phyloP scores from a whole-genome alignment of 2,113 vertebrate genomes.

The Sphaerodactylus townsendi region DNA sequence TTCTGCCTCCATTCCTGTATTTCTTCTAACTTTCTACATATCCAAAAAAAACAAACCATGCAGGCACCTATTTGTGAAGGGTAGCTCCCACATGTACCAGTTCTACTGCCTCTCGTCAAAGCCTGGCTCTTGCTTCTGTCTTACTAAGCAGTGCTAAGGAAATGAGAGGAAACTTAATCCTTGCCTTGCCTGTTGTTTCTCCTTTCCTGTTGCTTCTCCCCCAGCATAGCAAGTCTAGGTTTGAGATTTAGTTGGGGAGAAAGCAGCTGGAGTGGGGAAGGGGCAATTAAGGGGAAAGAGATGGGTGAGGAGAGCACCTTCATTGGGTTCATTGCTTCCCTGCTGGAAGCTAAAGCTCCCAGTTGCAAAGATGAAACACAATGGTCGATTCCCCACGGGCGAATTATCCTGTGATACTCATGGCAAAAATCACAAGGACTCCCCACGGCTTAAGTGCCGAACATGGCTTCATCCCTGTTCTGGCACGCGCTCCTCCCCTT shows the following conservation, averaged over 20 bases:
- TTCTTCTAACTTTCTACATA: not conserved
- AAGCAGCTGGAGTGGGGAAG: no score
- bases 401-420: no score
- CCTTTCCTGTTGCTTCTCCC: not conserved
- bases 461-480: no score
- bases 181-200: not conserved
- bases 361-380: no score
- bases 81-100: not conserved
- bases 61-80: not conserved
- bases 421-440: no score
- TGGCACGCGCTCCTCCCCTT: no score
- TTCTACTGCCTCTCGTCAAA: not conserved
- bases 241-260: no score
- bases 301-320: no score
- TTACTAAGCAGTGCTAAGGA: not conserved
- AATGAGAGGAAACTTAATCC: not conserved
- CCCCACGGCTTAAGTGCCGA: no score
- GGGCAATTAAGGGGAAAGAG: not conserved
- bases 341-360: no score
- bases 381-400: no score
- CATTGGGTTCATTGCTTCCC: no score
- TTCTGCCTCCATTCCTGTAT: not conserved
- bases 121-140: not conserved
- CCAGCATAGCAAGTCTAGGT: not conserved
- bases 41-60: not conserved